Evolutionary conservation across 2,113 vertebrate species (phyloP), one percentile per base, ranked within the genome.

Genomic region (Rhabdomys dilectus): DNA sequence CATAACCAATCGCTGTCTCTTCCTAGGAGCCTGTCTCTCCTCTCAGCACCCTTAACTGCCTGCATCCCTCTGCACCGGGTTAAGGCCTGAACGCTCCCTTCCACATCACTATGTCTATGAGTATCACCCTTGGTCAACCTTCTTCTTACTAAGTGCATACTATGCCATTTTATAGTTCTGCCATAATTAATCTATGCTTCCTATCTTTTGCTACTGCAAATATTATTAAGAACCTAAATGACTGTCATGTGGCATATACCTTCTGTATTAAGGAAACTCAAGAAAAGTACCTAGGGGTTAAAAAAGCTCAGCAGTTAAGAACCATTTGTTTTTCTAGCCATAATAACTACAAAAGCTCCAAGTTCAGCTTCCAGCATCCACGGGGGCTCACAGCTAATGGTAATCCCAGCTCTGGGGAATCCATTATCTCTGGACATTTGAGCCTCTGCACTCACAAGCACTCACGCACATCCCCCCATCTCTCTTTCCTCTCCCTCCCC

Each of bases 131-230:
- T 42, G 4, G 73, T 42, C 73, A 75, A 60, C 11, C 7, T 92
- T 64, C 58, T 58, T 85, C 24, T 89, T 70, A 91, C 84, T 9
- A 94, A 31, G 29, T 91, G 70, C 62, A 85, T 0, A 85, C 11
- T 89, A 84, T 56, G 84, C 72, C n/a, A 85, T 85, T 95, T 58
- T 80, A 45, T 89, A 73, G 36, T 73, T 73, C 21, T 39, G 70
- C 36, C 17, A 39, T 73, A 22, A 73, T 39, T 73, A 9, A 22
- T 73, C 70, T 73, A 62, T 90, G 68, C 80, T 89, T 91, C 70
- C 72, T 85, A 24, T 86, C 45, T 95, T 51, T 75, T 58, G 48
- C 64, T 78, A 66, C 8, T 64, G 19, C 34, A 94, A 94, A 85
- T 42, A 86, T 31, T 31, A 77, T 26, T 76, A n/a, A 45, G 73